phyloP scores from a whole-genome alignment of 2,797 vertebrate genomes.

The Ptychobarbus kaznakovi region DNA sequence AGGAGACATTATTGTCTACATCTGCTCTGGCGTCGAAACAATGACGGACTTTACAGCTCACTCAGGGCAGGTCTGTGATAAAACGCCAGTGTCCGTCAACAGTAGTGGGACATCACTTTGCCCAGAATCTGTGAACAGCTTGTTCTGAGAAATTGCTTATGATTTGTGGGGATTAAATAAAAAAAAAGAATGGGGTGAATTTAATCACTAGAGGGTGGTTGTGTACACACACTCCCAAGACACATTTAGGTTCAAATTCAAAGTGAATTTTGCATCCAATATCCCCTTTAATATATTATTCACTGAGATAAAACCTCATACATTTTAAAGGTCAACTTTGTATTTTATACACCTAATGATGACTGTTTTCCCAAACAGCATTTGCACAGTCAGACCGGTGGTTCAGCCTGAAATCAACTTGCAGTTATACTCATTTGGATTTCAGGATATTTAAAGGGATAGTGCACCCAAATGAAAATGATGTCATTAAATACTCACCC shows the following conservation, averaged over 20 bases:
- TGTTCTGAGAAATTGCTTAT: neutral
- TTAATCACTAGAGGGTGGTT: neutral
- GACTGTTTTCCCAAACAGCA: neutral
- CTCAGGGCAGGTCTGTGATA: neutral
- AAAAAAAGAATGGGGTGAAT: no score
- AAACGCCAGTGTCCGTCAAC: rapidly evolving
- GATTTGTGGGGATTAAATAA: neutral
- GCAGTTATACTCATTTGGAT: neutral
- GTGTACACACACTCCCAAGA: neutral
- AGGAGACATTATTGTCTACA: neutral
- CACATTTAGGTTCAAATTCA: neutral
- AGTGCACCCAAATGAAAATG: no score
- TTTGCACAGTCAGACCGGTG: neutral
- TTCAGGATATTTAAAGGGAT: neutral
- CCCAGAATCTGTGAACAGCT: neutral
- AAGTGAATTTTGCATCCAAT: neutral
- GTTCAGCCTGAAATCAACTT: neutral
- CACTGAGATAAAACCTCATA: neutral
- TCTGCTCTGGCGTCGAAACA: neutral
- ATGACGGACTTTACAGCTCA: neutral
- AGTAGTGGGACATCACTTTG: neutral
- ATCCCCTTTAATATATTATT: neutral
- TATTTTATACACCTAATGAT: neutral
- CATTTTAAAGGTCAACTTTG: neutral
- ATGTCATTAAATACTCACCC: no score